These are phyloP conservation scores for Hypsopygia costalis DNA, from an alignment of 2,888 invertebrate species.

Conservation along the genomic window DNA sequence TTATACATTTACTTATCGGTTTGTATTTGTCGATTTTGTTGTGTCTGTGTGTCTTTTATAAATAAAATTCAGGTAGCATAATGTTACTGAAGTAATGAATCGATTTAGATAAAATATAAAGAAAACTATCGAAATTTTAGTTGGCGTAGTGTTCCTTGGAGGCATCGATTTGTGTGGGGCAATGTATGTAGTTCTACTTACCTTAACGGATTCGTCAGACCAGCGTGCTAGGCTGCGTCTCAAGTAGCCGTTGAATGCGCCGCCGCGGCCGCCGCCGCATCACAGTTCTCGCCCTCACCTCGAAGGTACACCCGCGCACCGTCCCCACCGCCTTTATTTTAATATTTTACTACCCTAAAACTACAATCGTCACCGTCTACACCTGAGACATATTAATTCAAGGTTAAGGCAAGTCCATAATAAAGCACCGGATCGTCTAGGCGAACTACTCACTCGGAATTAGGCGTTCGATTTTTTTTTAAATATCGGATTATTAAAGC, in stretches of 20 bases:
- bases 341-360: conserved; percentile 23
- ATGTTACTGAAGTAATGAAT: too few relatives aligned
- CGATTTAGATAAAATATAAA: too few relatives aligned
- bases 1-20: too few relatives aligned
- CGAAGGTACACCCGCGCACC: conserved; percentile 39
- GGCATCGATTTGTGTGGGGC: too few relatives aligned
- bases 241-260: conserved; percentile 36
- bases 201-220: conserved; percentile 75
- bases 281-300: conserved; percentile 44
- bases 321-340: conserved; percentile 34
- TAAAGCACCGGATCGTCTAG: conserved; percentile 40
- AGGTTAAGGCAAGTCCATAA: conserved; percentile 49
- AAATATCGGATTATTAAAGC: conserved; percentile 20
- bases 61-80: too few relatives aligned
- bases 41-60: too few relatives aligned
- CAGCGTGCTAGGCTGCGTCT: conserved; percentile 40
- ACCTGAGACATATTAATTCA: conserved; percentile 36
- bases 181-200: too few relatives aligned
- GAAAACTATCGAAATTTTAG: too few relatives aligned
- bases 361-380: conserved; percentile 31
- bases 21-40: too few relatives aligned
- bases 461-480: conserved; percentile 42
- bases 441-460: conserved; percentile 35
- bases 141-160: too few relatives aligned
- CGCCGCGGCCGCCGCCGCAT: conserved; percentile 62